These are phyloP conservation scores for Leucoraja ocellata DNA, from an alignment of 2,797 vertebrate species.

Conservation along the genomic window DNA sequence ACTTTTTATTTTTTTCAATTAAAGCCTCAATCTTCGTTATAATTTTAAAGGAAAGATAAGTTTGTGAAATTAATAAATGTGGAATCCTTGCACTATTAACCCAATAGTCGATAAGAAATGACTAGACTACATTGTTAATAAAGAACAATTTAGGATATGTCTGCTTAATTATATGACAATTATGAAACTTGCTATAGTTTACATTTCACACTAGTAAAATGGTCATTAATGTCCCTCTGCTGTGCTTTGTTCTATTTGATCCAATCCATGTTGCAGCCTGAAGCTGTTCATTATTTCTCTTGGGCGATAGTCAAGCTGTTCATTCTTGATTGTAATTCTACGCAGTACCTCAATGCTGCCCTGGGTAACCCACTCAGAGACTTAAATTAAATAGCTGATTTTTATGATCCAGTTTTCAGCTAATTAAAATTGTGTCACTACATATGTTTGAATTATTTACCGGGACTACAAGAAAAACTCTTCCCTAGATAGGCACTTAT, in stretches of 20 bases:
- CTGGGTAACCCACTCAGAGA: slow-evolving; percentile 16
- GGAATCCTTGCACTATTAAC: not conserved
- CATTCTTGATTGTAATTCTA: slow-evolving; percentile 14
- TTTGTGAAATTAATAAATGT: not conserved
- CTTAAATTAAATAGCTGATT: slow-evolving; percentile 30
- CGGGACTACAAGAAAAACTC: not conserved
- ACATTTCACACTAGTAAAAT: not conserved
- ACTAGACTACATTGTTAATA: too few species aligned
- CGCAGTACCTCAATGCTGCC: not conserved
- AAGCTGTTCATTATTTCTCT: slow-evolving; percentile 17
- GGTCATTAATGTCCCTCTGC: not conserved
- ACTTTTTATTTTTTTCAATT: not conserved
- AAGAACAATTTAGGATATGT: not conserved
- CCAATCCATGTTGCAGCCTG: not conserved
- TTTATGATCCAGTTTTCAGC: not conserved
- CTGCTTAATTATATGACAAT: not conserved
- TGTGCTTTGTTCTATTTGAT: not conserved
- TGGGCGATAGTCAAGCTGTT: not conserved
- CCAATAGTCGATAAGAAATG: not conserved
- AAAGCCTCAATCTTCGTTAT: not conserved
- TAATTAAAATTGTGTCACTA: slow-evolving; percentile 33
- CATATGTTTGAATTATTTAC: slow-evolving; percentile 26
- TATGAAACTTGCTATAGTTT: not conserved
- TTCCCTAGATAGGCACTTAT: not conserved
- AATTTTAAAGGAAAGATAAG: not conserved